Conservation (phyloP, 2,797 vertebrate genomes). For the Cyprinella venusta region DNA sequence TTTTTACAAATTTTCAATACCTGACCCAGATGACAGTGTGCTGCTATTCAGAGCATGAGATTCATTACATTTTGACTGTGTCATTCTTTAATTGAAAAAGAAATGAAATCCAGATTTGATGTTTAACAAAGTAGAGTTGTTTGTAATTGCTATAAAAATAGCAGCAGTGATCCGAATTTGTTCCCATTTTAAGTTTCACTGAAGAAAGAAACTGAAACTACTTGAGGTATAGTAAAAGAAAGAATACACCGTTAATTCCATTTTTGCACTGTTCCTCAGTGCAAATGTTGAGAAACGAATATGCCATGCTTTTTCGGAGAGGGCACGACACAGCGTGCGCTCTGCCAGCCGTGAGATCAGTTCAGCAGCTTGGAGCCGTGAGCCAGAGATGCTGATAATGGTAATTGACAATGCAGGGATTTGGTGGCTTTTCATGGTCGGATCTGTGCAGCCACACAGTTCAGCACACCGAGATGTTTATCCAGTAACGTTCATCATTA, state of each 20-base stretch:
- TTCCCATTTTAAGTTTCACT: background rate
- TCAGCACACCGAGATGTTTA: constrained; percentile 46
- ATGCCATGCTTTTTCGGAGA: background rate
- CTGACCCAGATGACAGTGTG: background rate
- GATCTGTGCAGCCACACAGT: constrained; percentile 21
- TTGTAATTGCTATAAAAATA: background rate
- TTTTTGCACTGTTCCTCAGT: background rate
- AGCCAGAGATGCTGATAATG: constrained; percentile 42
- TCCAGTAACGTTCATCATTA: constrained; percentile 43
- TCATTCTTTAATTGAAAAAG: background rate
- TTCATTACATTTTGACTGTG: background rate
- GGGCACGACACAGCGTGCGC: background rate
- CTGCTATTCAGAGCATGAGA: background rate
- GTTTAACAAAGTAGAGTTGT: background rate
- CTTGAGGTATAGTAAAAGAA: background rate
- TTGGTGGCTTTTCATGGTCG: constrained; percentile 43
- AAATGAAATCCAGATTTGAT: background rate
- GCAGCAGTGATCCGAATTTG: background rate
- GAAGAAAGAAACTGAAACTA: background rate
- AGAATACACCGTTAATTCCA: background rate
- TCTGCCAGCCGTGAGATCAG: constrained; percentile 35
- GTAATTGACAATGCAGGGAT: constrained; percentile 50
- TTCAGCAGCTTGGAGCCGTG: constrained; percentile 36
- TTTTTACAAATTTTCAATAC: background rate
- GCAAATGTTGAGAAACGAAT: constrained; percentile 17